Evolutionary conservation across 2,797 vertebrate genomes (phyloP), one percentile per base, ranked within the genome.

Genomic region (Linurgus olivaceus): DNA sequence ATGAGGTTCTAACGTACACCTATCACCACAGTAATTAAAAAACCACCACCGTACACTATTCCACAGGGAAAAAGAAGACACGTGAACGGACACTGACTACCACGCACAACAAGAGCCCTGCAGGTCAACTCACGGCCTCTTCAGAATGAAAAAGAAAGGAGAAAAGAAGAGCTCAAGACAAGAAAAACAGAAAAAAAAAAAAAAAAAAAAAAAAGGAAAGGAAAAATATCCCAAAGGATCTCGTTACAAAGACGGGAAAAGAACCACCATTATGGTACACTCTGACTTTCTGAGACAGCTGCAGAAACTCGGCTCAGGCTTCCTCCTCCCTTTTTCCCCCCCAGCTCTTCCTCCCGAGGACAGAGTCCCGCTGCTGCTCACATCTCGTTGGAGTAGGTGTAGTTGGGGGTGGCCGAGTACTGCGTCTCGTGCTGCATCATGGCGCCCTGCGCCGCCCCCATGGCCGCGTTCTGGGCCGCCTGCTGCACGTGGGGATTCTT

Each of bases 351-450:
- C 85, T 61, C 90, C 89, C 6, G 3, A 90, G 86, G 93, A 78
- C 83, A 50, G 66, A 50, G 72, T 94, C 91, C 79, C 10, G 73
- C 75, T 67, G 79, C 75, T 55, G 95, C 97, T 99, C 99, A 99
- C 99, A 99, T 99, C 37, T 99, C 99, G 31, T 99, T 99, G 77
- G 99, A 98, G 75, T 99, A 99, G 88, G 99, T 99, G 97, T 99
- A 99, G 96, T 98, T 99, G 66, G 99, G 99, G 58, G 99, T 99
- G 77, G 99, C 98, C 3, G 98, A 98, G 94, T 99, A 98, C 91
- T 99, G 99, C 2, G 98, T 98, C 88, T 98, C 97, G 2, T 98
- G 98, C 29, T 97, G 98, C 98, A 98, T 98, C 98, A 98, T 97
- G 88, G 98, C 98, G 10, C 99, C 99, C 18, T 99, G 89, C 0